Conservation (phyloP, 2,113 vertebrate genomes). For the Aphyosemion australe region DNA sequence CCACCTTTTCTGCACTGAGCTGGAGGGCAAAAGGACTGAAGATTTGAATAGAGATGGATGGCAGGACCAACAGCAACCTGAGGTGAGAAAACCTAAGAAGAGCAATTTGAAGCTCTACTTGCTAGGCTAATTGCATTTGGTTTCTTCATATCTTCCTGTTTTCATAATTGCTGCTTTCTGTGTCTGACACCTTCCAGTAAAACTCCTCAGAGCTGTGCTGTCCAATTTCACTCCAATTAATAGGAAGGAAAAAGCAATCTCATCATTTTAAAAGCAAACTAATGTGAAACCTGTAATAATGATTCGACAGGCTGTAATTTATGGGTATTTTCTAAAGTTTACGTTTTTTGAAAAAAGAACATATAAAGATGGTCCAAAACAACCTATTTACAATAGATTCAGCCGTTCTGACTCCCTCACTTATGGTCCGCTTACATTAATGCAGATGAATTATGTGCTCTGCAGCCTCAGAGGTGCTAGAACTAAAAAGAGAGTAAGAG, state of each 20-base stretch:
- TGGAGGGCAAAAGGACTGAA: conserved; percentile 47
- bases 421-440: conserved; percentile 45
- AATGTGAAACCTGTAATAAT: conserved; percentile 52
- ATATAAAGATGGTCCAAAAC: conserved; percentile 17
- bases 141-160: conserved; percentile 77
- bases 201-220: conserved; percentile 70
- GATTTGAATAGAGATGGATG: conserved; percentile 72
- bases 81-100: conserved; percentile 76
- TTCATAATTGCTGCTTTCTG: conserved; percentile 79
- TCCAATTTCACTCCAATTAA: conserved; percentile 79
- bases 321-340: conserved; percentile 36
- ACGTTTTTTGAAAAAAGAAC: conserved; percentile 1
- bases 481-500: conserved; percentile 11
- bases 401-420: conserved; percentile 15
- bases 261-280: conserved; percentile 55
- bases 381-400: conserved; percentile 23
- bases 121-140: conserved; percentile 76
- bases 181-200: conserved; percentile 74
- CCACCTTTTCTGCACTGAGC: conserved; percentile 30
- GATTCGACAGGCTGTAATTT: conserved; percentile 34
- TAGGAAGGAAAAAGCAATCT: conserved; percentile 68
- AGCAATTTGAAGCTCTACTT: conserved; percentile 78
- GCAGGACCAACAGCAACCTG: conserved; percentile 69
- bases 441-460: conserved; percentile 36
- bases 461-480: conserved; percentile 17